Conservation (phyloP, 1,140 invertebrate species). For the Episyrphus balteatus region DNA sequence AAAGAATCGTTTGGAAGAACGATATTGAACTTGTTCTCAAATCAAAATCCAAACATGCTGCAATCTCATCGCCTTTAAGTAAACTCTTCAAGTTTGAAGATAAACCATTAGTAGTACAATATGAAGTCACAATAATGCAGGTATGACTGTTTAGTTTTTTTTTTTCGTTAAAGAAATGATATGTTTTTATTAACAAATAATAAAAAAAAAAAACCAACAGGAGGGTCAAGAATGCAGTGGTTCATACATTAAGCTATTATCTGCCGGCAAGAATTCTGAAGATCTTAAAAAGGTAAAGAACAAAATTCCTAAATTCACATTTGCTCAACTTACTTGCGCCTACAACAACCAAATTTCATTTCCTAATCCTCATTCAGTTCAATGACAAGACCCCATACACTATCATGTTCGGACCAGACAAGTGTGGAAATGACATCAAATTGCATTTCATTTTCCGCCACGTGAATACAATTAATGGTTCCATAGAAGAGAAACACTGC, state of each 20-base stretch:
- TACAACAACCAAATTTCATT: background rate
- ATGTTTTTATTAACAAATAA: conserved; percentile 20
- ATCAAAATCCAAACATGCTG: conserved; percentile 93
- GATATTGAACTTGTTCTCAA: conserved; percentile 86
- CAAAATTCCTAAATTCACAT: background rate
- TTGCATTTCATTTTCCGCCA: conserved; percentile 97
- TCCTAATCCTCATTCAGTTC: conserved; percentile 43
- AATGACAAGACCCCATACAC: conserved; percentile 95
- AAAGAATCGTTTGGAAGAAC: conserved; percentile 61
- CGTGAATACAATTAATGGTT: conserved; percentile 86
- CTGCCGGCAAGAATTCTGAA: conserved; percentile 48
- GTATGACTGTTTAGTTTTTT: conserved; percentile 19
- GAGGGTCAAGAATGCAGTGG: conserved; percentile 98
- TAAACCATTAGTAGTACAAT: conserved; percentile 89
- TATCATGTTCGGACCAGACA: conserved; percentile 99
- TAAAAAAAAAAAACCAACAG: too few relatives aligned
- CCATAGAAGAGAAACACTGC: conserved; percentile 80
- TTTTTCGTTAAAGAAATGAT: too few relatives aligned
- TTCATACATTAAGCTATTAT: conserved; percentile 91
- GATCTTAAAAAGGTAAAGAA: conserved; percentile 51
- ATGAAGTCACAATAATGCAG: conserved; percentile 72
- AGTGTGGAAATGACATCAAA: conserved; percentile 94
- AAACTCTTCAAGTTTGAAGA: conserved; percentile 77
- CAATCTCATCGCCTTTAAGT: conserved; percentile 72
- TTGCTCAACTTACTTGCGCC: background rate